Percentiles rank a stretch among this genome's conserved stretches.
These are phyloP conservation scores for Drosophila azteca DNA, from an alignment of 1,140 invertebrate species.

Conservation along the genomic window DNA sequence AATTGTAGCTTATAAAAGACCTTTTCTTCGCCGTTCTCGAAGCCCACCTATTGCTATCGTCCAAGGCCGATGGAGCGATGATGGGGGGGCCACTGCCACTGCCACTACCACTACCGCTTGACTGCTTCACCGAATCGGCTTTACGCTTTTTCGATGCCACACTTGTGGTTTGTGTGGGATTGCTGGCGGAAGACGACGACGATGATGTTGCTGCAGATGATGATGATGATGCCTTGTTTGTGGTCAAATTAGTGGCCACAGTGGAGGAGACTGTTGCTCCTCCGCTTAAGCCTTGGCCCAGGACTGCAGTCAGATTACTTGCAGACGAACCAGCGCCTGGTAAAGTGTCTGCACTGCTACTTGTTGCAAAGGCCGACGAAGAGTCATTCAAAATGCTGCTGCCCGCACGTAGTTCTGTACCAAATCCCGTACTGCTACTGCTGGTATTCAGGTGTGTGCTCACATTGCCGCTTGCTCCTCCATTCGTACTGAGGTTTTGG, in stretches of 20 bases:
- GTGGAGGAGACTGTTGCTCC: constrained; percentile 2
- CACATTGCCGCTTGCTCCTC: constrained; percentile 35
- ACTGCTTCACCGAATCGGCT: constrained; percentile 54
- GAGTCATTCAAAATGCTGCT: constrained; percentile 38
- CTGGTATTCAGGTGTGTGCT: constrained; percentile 5
- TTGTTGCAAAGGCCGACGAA: constrained; percentile 14
- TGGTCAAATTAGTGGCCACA: constrained; percentile 41
- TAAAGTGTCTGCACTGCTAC: constrained; percentile 23
- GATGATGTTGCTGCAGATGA: constrained; percentile 27
- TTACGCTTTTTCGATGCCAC: constrained; percentile 74
- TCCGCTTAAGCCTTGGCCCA: constrained; percentile 8
- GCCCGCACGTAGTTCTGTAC: constrained; percentile 25
- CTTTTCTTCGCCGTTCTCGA: constrained; percentile 44
- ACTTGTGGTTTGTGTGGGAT: constrained; percentile 17
- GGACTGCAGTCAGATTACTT: constrained; percentile 18
- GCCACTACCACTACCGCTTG: constrained; percentile 24
- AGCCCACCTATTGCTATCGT: constrained; percentile 77
- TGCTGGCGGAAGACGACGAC: constrained; percentile 16
- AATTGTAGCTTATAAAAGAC: constrained; percentile 39
- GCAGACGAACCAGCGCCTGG: constrained; percentile 56
- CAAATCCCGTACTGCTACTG: constrained; percentile 39
- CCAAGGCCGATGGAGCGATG: constrained; percentile 28
- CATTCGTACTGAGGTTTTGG: constrained; percentile 61
- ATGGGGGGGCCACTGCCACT: constrained; percentile 7
- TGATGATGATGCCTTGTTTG: constrained; percentile 32